Base-by-base conservation (phyloP, 2,797 vertebrate species). In the Alfaro cultratus region DNA sequence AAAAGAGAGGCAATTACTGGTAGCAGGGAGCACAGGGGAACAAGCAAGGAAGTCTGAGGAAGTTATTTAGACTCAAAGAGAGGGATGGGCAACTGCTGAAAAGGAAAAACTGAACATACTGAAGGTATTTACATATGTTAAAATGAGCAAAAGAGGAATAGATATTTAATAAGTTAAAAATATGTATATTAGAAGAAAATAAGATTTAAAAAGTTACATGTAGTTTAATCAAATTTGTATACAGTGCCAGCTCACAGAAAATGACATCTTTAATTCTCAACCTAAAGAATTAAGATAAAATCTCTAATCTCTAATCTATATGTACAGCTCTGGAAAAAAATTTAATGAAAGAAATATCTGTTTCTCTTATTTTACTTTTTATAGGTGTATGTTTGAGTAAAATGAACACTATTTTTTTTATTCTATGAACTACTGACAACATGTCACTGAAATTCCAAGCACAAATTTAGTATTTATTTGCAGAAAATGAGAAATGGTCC, bases 1-100 rank as follows among this genome's bases (percentile, higher is more conserved):
- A 34, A 76, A 81, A 83, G 76, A 75, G 62, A 74, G 78, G 87
- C 83, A 87, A 87, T 89, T 81, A 87, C 36, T 62, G 57, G 84
- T 31, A 75, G 75, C 67, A 51, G 31, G 60, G 67, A 75, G 68
- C 76, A 57, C 76, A 39, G 62, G 46, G 46, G 18, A 76, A 81
- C 16, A 46, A 74, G 76, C 57, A 31, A 62, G 47, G 64, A 73
- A 78, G 68, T 77, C 36, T 74, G 64, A 74, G 36, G 57, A 78
- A 49, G 47, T 57, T 79, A 71, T 77, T 80, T 85, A 47, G 76
- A 74, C 29, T 71, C 46, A 70, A 77, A 83, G 49, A 41, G 45
- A 80, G 57, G 23, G 41, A 73, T 49, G 78, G 78, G 81, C 73
- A 79, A 82, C 76, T 78, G 74, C 73, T 10, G 36, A 55, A 51